Base-by-base conservation (phyloP, 2,888 invertebrate genomes). In the Polydesmus complanatus region DNA sequence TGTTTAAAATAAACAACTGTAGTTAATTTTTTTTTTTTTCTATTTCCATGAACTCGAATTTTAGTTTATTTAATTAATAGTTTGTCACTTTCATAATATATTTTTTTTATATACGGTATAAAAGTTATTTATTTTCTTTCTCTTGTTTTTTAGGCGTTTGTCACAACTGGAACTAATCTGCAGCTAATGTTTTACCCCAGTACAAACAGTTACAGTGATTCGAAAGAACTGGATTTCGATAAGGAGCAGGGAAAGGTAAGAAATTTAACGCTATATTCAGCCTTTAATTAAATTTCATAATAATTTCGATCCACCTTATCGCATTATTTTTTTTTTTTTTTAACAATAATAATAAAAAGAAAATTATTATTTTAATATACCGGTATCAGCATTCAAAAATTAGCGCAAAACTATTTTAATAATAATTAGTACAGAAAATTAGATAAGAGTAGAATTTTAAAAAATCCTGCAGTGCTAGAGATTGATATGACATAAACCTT, bases 171-270 rank as follows among this genome's bases (percentile, higher is more conserved):
- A 65, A 94, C 93, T 66, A 96, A 95, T 77, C 79, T 96, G 61
- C 93, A 93, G 74, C 81, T 96, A 61, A 86, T 90, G 64, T 95
- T 96, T 74, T 66, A 67, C 60, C 66, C 66, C 1, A 60, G 62
- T 14, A 63, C 66, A 19, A 69, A 69, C 56, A 69, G 69, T 37
- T 71, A 68, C 62, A 77, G 81, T 69, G 70, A 77, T 1, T 84
- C 84, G 69, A 80, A 87, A 63, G 89, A 90, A 69, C 91, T 91
- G 70, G 94, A 96, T 77, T 95, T 95, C 72, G 93, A 94, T 69
- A 92, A 93, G 76, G 95, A 96, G 75, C 88, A 84, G 62, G 94
- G 94, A 72, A 95, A 94, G 84, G 92, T 91, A 78, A 78, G 79
- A 68, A 37, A 37, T n/a, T n/a, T n/a, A n/a, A n/a, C n/a, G n/a